Percentiles rank a stretch among this genome's conserved stretches.
Evolutionary conservation across 2,113 vertebrate species (phyloP).

Genomic region (Candoia aspera): DNA sequence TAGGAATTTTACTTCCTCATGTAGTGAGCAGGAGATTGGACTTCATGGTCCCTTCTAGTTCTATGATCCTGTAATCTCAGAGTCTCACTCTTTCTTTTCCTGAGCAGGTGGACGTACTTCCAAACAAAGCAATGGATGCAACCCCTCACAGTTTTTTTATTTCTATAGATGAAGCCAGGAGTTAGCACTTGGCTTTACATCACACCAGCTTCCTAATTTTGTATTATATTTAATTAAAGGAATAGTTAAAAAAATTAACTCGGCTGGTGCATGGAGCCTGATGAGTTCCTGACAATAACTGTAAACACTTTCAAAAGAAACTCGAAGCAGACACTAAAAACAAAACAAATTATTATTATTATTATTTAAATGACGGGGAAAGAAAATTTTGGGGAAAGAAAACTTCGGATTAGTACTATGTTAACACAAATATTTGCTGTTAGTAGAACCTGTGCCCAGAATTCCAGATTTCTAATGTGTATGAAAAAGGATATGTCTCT

Average conservation of each 20-base stretch:
- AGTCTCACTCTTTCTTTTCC: not conserved
- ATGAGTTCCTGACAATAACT: not conserved
- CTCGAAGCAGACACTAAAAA: not conserved
- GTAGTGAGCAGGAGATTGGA: not conserved
- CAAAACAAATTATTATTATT: not conserved
- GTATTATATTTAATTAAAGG: not conserved
- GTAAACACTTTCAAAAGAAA: not conserved
- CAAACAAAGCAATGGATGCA: not conserved
- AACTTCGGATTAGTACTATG: not conserved
- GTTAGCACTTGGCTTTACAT: not conserved
- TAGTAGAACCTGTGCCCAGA: slow-evolving; percentile 12
- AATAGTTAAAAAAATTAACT: not conserved
- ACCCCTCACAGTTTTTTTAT: not conserved
- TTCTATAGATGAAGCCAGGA: not conserved
- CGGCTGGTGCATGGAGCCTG: not conserved
- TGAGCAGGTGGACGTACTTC: not conserved
- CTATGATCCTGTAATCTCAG: not conserved
- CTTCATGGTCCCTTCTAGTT: not conserved
- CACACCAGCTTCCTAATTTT: not conserved
- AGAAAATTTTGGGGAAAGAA: not conserved
- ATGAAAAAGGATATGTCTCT: slow-evolving; percentile 14
- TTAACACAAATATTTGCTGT: not conserved
- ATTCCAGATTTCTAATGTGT: slow-evolving; percentile 29
- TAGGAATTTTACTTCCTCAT: not conserved
- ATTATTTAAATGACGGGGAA: not conserved